Base-by-base conservation (phyloP, 2,113 vertebrate genomes). In the Coracopsis vasa region DNA sequence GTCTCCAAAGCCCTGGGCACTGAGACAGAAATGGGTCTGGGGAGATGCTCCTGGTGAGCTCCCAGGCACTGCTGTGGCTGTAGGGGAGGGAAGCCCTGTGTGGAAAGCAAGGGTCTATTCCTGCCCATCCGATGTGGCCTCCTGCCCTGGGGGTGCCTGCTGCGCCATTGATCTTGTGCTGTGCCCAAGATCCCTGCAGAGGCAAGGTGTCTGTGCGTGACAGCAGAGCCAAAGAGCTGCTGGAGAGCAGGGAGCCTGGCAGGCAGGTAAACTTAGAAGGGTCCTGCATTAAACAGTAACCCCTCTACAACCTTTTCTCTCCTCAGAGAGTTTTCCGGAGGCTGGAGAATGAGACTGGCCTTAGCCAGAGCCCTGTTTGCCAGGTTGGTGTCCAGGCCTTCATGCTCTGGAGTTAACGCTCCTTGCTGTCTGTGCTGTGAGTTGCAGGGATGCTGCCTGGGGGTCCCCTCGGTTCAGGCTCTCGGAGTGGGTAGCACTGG, bases 261-360 rank as follows among this genome's bases (percentile, higher is more conserved):
- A 65, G 51, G 27, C 27, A 17, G 42, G 45, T 16, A 47, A 92
- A 60, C 6, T 10, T 14, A 28, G 44, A 48, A 25, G 21, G 51
- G 16, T 64, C 93, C 27, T 94, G n/a, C 27, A 3, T 45, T 78
- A 48, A 82, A 21, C 20, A 80, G 39, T 96, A 86, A 96, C 48
- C 21, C 2, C 37, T 74, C n/a, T 89, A 45, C 50, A 70, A 81
- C 33, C 92, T 77, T 93, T 29, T 95, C 42, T 96, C 33, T 96
- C 50, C 88, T 70, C 95, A 99, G 99, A 98, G 99, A 99, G 97
- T 99, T 99, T 89, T 99, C 99, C 2, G 99, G 99, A 93, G 99
- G 99, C 47, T 99, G 99, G 99, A 99, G 99, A 91, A 99, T 99
- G 99, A 98, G 99, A 90, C 92, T 99, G 97, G 99, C 99, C 10